Base-by-base conservation (phyloP, 2,113 vertebrate genomes). In the Rhizomys pruinosus region DNA sequence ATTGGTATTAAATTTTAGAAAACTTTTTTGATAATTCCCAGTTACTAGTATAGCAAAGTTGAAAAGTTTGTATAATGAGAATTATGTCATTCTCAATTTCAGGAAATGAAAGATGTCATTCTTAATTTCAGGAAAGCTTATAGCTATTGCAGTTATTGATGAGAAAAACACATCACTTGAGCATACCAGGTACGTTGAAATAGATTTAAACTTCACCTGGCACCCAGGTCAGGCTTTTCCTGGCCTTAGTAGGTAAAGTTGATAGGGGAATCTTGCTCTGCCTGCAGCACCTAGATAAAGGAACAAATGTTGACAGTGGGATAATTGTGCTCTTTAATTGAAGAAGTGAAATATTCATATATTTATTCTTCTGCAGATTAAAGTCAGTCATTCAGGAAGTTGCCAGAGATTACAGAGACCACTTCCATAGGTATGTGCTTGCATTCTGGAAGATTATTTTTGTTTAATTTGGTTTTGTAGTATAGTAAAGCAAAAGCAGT, bases 131-230 rank as follows among this genome's bases (percentile, higher is more conserved):
- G 99, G 99, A 97, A 99, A 99, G 98, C 98, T 99, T 97, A 98
- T 99, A 97, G 99, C 98, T 92, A 99, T 99, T 87, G 99, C 99
- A 87, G 97, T 99, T 96, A 99, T 99, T 97, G 99, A 99, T 96
- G 99, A 99, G 97, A 99, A 99, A 98, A 99, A 99, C 94, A 98
- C 98, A 95, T 98, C 99, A 89, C 96, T 98, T 92, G 98, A 99
- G 89, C 99, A 99, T 94, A 97, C 96, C 97, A 99, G 99, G 99
- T 99, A 99, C 93, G 87, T 91, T 94, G 42, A 94, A 89, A 63
- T 13, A 44, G 37, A 71, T 90, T 84, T 87, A 91, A 87, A 29
- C 72, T 66, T 92, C 29, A 86, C 0, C 47, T 78, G 9, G 23
- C 39, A 34, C 80, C 57, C 27, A 87, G 0, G 55, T 69, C 25